Evolutionary conservation across 2,113 vertebrate species (phyloP), one percentile per base, ranked within the genome.

Genomic region (Morone chrysops): DNA sequence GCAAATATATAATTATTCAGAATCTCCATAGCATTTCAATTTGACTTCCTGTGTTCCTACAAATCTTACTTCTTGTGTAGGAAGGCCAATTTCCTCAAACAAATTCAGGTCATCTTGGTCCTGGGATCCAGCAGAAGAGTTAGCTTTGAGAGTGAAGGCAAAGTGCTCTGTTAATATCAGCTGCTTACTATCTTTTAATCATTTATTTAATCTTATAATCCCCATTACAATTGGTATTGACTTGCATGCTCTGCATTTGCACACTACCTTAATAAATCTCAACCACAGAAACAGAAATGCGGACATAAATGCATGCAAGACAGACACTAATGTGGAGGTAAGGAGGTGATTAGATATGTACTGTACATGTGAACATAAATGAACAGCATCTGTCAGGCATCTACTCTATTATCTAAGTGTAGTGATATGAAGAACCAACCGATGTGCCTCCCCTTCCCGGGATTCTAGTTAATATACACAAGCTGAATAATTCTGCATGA

Each of bases 11-110:
- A 8, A 61, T 25, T 36, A 14, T 62, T 38, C 48, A 70, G 5
- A 41, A 25, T 78, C 70, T 51, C 5, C 18, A 17, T 71, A 70
- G 8, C 47, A 25, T 77, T 73, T 51, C 5, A 16, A 17, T 71
- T 53, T 75, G 2, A 18, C 17, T 20, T 47, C 9, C 38, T 38
- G 40, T 54, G 31, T 36, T 66, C 54, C 31, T 8, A 48, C 87
- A 31, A 31, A 2, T 31, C 45, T 87, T 83, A 93, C 93, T 13
- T 91, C 86, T 78, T 81, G 78, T n/a, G 48, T 45, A 25, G 90
- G 79, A 45, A 75, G 2, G 14, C 7, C 17, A 18, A 13, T 54
- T 4, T 40, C 68, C 9, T 75, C 74, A 10, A 70, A 57, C 14
- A 81, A 8, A 54, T 73, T 72, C 0, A 22, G 7, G 1, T 82